phyloP scores from a whole-genome alignment of 2,113 vertebrate genomes.

The Sander lucioperca region DNA sequence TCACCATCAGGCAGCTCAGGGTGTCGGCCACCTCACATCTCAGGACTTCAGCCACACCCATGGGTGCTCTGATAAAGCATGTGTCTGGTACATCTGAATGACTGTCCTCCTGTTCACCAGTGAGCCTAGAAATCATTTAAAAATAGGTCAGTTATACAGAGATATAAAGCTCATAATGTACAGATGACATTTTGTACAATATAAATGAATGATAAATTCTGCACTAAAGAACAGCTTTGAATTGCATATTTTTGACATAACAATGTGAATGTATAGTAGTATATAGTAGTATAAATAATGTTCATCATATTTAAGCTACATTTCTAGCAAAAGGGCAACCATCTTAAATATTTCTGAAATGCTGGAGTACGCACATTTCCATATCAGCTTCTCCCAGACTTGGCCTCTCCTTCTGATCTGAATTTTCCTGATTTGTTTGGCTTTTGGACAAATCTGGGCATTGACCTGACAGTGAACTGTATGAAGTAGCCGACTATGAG shows the following conservation, averaged over 20 bases:
- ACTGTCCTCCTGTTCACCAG: slow-evolving; percentile 51
- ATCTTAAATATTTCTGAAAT: slow-evolving; percentile 4
- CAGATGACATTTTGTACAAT: background rate
- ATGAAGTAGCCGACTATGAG: background rate
- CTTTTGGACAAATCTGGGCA: slow-evolving; percentile 20
- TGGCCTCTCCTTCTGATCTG: slow-evolving; percentile 8
- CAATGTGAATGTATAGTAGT: no score
- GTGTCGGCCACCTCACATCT: slow-evolving; percentile 79
- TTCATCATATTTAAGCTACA: background rate
- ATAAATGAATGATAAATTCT: background rate
- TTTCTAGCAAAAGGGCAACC: background rate
- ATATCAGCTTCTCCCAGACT: slow-evolving; percentile 39
- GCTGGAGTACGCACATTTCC: slow-evolving; percentile 3
- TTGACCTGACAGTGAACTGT: slow-evolving; percentile 33
- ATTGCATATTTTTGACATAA: background rate
- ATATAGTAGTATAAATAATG: background rate
- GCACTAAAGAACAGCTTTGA: background rate
- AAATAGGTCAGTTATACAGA: background rate
- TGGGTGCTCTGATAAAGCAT: slow-evolving; percentile 84
- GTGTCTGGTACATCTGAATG: slow-evolving; percentile 53
- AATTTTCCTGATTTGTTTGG: slow-evolving; percentile 36
- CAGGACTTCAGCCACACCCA: slow-evolving; percentile 69
- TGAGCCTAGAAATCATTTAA: slow-evolving; percentile 70
- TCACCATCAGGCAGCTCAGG: slow-evolving; percentile 82
- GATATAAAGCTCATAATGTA: background rate